These are phyloP conservation scores for Caenorhabditis auriculariae DNA, from an alignment of 2,888 invertebrate species.

Conservation along the genomic window DNA sequence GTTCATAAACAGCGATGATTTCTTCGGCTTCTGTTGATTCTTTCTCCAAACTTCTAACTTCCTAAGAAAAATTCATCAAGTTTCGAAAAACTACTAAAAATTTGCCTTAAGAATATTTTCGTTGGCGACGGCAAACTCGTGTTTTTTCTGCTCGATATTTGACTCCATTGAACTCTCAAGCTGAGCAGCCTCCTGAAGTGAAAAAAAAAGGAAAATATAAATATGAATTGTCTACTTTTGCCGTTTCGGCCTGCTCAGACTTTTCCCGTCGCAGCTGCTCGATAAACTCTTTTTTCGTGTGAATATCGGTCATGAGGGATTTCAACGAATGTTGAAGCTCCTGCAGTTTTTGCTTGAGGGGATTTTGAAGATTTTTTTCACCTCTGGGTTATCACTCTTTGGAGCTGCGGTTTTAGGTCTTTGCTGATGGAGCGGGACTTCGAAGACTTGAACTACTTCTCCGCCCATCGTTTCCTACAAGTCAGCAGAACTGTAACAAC, in stretches of 20 bases:
- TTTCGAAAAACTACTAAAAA: too few species aligned
- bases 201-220: too few species aligned
- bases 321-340: neutral
- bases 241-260: too few species aligned
- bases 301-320: conserved; percentile 10
- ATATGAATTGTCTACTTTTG: too few species aligned
- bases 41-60: conserved; percentile 8
- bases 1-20: conserved; percentile 7
- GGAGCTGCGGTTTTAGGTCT: conserved; percentile 62
- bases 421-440: conserved; percentile 25
- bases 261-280: conserved; percentile 13
- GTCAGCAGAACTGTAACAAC: neutral
- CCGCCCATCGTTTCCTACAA: conserved; percentile 54
- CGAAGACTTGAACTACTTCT: conserved; percentile 45
- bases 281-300: conserved; percentile 9
- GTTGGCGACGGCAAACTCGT: too few species aligned
- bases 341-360: neutral
- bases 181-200: too few species aligned
- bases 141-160: too few species aligned
- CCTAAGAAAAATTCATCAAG: too few species aligned
- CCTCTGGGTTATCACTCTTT: conserved; percentile 28
- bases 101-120: too few species aligned
- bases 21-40: conserved; percentile 2
- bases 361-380: conserved; percentile 10
- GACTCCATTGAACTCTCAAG: too few species aligned